Base-by-base conservation (phyloP, 2,113 vertebrate genomes). In the Ammodytes marinus region DNA sequence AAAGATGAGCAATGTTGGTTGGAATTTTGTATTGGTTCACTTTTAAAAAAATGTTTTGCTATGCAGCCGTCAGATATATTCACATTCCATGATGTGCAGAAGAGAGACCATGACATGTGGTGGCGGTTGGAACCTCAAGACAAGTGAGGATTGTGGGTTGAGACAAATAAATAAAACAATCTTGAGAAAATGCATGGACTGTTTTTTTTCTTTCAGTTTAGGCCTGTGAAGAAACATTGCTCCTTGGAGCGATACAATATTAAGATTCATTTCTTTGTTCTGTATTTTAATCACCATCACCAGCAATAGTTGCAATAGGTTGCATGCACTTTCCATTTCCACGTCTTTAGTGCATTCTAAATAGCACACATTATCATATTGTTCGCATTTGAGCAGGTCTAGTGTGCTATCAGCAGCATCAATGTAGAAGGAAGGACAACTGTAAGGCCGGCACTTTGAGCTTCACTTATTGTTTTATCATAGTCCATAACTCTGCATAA, bases 401-500 rank as follows among this genome's bases (percentile, higher is more conserved):
- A 19, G 3, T 54, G 27, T 49, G 40, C 37, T 27, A 58, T 55
- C 37, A 52, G 19, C 57, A 72, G 11, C 14, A 4, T 5, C 15
- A 17, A 50, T 46, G 9, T 37, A 53, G 66, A 76, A 64, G 5
- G 15, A 43, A 66, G 46, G 50, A 61, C 35, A n/a, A 14, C 49
- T 42, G n/a, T 79, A 43, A 73, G 69, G 65, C 55, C 46, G 74
- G 76, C 58, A 70, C 53, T 73, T 81, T 66, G 61, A 73, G 50
- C 42, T 53, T 54, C 39, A 57, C 7, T 84, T 74, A 76, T 70
- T 84, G 67, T 74, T 81, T 80, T 70, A 82, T 72, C 54, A 79
- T 45, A 47, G 74, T 69, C 76, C 72, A 90, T 88, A 77, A 84
- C 50, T 85, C 74, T 80, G 67, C 82, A 84, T 85, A 80, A 82